These are phyloP conservation scores for Rana temporaria DNA, from an alignment of 2,113 vertebrate species.

Conservation along the genomic window DNA sequence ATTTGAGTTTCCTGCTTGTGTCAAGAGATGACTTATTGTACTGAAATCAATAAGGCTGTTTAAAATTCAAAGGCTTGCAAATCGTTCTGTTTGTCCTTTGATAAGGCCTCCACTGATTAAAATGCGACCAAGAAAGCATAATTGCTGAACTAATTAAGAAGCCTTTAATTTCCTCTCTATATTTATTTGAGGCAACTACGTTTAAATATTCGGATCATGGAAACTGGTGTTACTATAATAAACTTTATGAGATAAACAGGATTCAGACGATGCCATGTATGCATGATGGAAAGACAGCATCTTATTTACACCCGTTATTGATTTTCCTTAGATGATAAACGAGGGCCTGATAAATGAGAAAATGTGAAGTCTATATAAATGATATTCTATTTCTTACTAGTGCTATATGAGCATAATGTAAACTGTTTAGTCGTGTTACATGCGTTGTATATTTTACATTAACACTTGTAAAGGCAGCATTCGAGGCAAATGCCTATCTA, in stretches of 20 bases:
- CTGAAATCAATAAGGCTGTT: slow-evolving; percentile 85
- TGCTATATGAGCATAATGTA: too few species aligned
- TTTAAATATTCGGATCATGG: slow-evolving; percentile 52
- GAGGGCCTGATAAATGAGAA: slow-evolving; percentile 29
- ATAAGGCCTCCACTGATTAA: slow-evolving; percentile 85
- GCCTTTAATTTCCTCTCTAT: slow-evolving; percentile 86
- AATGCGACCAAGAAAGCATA: slow-evolving; percentile 86
- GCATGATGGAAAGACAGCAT: slow-evolving; percentile 10
- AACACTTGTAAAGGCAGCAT: too few species aligned
- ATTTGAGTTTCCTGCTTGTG: slow-evolving; percentile 76
- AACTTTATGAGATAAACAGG: slow-evolving; percentile 45
- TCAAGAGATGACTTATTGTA: slow-evolving; percentile 77
- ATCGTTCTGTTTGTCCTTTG: slow-evolving; percentile 88
- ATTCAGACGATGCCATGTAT: background rate
- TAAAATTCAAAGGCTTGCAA: slow-evolving; percentile 87
- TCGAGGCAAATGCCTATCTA: too few species aligned
- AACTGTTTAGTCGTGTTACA: too few species aligned
- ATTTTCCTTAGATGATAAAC: slow-evolving; percentile 38
- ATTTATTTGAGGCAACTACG: slow-evolving; percentile 77
- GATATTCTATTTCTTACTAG: slow-evolving; percentile 8
- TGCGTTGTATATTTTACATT: too few species aligned
- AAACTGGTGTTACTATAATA: slow-evolving; percentile 28
- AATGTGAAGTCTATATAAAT: slow-evolving; percentile 28
- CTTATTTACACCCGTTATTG: slow-evolving; percentile 45
- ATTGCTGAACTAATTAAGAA: slow-evolving; percentile 88